Base-by-base conservation (phyloP, 2,888 invertebrate genomes). In the Sarcophaga variegata region DNA sequence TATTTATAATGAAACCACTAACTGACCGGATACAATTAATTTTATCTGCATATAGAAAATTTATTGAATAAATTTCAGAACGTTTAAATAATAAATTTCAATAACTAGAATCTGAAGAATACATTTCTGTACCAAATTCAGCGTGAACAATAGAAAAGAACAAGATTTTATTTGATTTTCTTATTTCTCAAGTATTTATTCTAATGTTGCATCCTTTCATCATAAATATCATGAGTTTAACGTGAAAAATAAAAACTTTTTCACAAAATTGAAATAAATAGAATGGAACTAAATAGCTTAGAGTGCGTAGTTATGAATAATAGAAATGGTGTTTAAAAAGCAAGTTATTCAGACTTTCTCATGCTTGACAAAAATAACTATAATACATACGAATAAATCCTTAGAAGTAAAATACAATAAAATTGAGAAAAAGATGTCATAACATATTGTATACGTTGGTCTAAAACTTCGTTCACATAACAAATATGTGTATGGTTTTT, bases 281-380 rank as follows among this genome's bases (percentile, higher is more conserved):
- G 37, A 71, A 72, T 71, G 60, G 59, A 77, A 62, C n/a, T 62
- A 37, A 72, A 66, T 59, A 54, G 69, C 17, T 45, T 62, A 70
- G 81, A 82, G 59, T 72, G 17, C 5, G 6, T 14, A 59, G 25
- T 71, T 76, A 37, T 37, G 37, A 2, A 59, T 76, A 70, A 76
- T 82, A 82, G 59, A 70, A 82, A 71, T 54, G 14, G 64, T 47
- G 45, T 47, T 47, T 17, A 49, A 67, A 74, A 70, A 17, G 54
- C 17, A 76, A 67, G 64, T 60, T 20, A 11, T 77, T 77, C 76
- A 76, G 25, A 77, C 72, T 60, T 77, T 83, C 77, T 71, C 47
- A 77, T 70, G 82, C 82, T 77, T 77, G 77, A 77, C 71, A 83
- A 83, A 83, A 82, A 77, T 71, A 64, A 71, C 54, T 64, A 77